Evolutionary conservation across 2,797 vertebrate species (phyloP).

Genomic region (Malacoctenus gilli): DNA sequence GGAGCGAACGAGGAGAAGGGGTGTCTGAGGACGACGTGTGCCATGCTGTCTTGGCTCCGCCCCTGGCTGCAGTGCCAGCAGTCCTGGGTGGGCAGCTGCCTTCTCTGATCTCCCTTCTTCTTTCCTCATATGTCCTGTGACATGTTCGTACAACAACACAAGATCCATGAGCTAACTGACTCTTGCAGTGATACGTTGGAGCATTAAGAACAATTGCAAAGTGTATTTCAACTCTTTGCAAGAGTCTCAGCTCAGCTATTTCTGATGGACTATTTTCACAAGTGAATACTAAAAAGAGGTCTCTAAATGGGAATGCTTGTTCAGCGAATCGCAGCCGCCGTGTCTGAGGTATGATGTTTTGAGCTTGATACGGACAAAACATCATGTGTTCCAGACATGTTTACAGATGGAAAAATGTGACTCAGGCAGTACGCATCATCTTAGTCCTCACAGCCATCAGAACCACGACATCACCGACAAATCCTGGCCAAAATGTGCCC

Average conservation of each 20-base stretch:
- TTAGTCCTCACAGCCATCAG: neutral
- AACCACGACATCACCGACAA: neutral
- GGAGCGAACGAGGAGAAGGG: constrained; percentile 41
- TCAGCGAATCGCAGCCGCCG: too few relatives aligned
- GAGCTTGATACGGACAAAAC: neutral
- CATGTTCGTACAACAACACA: constrained; percentile 43
- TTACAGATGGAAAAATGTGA: neutral
- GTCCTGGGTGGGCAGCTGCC: constrained; percentile 63
- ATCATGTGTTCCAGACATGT: neutral
- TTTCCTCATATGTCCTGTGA: constrained; percentile 57
- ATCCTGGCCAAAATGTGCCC: neutral
- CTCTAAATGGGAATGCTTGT: too few relatives aligned
- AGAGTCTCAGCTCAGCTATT: neutral
- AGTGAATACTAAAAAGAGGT: too few relatives aligned
- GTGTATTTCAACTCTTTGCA: constrained; percentile 9
- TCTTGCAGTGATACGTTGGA: constrained; percentile 6
- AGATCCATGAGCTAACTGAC: constrained; percentile 37
- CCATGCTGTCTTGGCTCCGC: constrained; percentile 75
- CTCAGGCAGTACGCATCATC: neutral
- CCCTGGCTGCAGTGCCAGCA: constrained; percentile 62
- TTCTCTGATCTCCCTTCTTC: constrained; percentile 52
- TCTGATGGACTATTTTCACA: too few relatives aligned
- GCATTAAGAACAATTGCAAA: neutral
- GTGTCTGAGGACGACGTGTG: constrained; percentile 72
- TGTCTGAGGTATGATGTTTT: too few relatives aligned